A percentile compares a stretch with the other conserved stretches of the same genome.
Conservation (phyloP, 2,888 invertebrate species). For the Rhimphoctona megacephalus region DNA sequence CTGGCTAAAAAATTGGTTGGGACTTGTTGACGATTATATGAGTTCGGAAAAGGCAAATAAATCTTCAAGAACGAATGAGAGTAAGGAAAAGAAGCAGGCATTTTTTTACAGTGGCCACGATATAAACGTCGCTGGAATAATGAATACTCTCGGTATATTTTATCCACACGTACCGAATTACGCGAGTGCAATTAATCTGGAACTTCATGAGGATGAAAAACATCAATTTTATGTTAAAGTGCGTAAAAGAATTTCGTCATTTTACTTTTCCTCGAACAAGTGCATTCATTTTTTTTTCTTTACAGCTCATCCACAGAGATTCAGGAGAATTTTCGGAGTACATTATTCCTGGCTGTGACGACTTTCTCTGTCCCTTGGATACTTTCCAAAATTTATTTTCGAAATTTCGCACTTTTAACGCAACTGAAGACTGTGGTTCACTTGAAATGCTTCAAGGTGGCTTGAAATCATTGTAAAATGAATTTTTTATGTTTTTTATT, state of each 20-base stretch:
- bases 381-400: slow-evolving; percentile 55
- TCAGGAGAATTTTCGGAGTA: slow-evolving; percentile 45
- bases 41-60: slow-evolving; percentile 15
- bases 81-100: slow-evolving; percentile 69
- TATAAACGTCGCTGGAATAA: slow-evolving; percentile 75
- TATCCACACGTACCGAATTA: slow-evolving; percentile 65
- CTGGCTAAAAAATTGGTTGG: slow-evolving; percentile 65
- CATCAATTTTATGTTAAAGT: slow-evolving; percentile 58
- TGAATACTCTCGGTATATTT: slow-evolving; percentile 64
- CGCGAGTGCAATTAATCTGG: slow-evolving; percentile 64
- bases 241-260: neutral
- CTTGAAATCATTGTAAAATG: neutral
- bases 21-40: slow-evolving; percentile 60
- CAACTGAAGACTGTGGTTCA: slow-evolving; percentile 58
- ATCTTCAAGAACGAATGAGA: slow-evolving; percentile 45
- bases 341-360: slow-evolving; percentile 56
- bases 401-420: slow-evolving; percentile 31
- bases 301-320: slow-evolving; percentile 61
- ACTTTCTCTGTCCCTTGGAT: slow-evolving; percentile 56
- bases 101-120: slow-evolving; percentile 79
- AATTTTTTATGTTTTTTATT: neutral
- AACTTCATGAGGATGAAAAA: slow-evolving; percentile 57
- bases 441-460: neutral
- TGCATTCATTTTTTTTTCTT: slow-evolving; percentile 3
- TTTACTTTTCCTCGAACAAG: neutral